Evolutionary conservation across 2,113 vertebrate genomes (phyloP), one percentile per base, ranked within the genome.

Genomic region (Lophius piscatorius): DNA sequence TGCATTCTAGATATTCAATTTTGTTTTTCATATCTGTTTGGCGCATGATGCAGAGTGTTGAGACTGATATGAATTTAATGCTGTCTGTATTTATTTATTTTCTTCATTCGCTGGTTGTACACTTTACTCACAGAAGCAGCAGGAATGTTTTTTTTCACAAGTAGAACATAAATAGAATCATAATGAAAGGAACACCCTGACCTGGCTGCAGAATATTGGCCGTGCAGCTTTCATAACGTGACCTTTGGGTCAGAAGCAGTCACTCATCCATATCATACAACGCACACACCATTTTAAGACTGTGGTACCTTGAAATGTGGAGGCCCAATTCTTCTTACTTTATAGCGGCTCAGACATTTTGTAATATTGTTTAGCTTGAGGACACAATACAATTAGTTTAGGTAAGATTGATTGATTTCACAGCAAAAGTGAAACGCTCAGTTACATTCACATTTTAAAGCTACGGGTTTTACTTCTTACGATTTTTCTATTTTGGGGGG

Each of bases 11-110:
- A 69, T 51, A 35, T 47, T 9, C 47, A 55, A 51, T 38, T 68
- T 2, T 59, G 54, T 60, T 44, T 57, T 47, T 74, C 41, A 40
- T 50, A 13, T 20, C 24, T 44, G 16, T 74, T 65, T 65, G 22
- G 38, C 69, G 87, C 90, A 89, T 89, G 86, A 80, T 33, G 46
- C 29, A 33, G 46, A 60, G n/a, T 75, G 34, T 58, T 68, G 40
- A 24, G 47, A 51, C 33, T 23, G 14, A 8, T 68, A 47, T 65
- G 13, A 12, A 65, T 63, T 63, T 42, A 42, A 38, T 60, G 39
- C 48, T 57, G 18, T 55, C 22, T 68, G 45, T 9, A 6, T 67
- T 21, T n/a, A 31, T 2, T 41, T 9, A 3, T 72, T 74, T 60
- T 70, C 33, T 56, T 61, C 10, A 59, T 38, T 36, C 17, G 48